Percentiles rank a stretch among this genome's conserved stretches.
phyloP scores from a whole-genome alignment of 2,113 vertebrate genomes.

The Rutilus rutilus region DNA sequence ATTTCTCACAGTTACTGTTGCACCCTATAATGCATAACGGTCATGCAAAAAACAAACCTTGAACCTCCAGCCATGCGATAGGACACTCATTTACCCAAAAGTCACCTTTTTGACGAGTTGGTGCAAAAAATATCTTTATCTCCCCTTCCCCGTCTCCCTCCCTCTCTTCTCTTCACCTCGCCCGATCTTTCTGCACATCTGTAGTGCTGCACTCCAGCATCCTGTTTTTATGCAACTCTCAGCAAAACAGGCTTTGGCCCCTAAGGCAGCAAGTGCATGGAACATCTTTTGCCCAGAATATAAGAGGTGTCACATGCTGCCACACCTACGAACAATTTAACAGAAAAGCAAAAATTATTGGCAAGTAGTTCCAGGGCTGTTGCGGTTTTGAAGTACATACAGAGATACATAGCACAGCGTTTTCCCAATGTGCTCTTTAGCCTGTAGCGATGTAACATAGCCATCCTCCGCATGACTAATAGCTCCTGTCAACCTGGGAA shows the following conservation, averaged over 20 bases:
- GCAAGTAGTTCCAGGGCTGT: constrained; percentile 22
- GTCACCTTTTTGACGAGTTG: not conserved
- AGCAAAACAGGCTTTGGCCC: constrained; percentile 27
- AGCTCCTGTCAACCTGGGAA: constrained; percentile 69
- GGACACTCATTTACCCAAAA: constrained; percentile 10
- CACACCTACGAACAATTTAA: constrained; percentile 37
- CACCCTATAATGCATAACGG: not conserved
- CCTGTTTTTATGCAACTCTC: not conserved
- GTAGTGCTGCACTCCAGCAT: not conserved
- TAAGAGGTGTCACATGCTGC: constrained; percentile 18
- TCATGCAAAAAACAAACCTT: not conserved
- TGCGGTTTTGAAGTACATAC: constrained; percentile 23
- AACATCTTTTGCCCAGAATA: not conserved
- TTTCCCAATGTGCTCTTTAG: constrained; percentile 50
- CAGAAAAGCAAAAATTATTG: constrained; percentile 34
- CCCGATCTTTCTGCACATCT: not conserved
- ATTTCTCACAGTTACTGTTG: not conserved
- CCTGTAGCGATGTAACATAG: constrained; percentile 60
- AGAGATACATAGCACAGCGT: not conserved
- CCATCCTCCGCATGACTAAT: constrained; percentile 66
- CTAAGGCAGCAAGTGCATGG: constrained; percentile 31
- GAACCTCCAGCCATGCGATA: not conserved
- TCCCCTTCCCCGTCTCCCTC: constrained; percentile 9
- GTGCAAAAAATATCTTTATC: not conserved
- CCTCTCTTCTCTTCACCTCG: not conserved